Conservation (phyloP, 2,797 vertebrate genomes). For the Sebastes baramenuke region DNA sequence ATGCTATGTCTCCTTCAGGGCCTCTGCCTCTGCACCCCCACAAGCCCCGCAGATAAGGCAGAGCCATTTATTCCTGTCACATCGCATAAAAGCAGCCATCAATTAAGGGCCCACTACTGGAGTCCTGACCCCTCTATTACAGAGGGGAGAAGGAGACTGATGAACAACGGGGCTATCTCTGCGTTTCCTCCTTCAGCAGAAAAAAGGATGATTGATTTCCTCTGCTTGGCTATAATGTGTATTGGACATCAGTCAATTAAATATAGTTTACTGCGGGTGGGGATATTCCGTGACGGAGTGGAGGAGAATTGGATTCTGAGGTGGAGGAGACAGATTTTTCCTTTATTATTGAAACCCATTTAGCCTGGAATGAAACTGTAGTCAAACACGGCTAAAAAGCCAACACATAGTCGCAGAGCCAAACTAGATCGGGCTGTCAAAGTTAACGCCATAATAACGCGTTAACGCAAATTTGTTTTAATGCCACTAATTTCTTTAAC, state of each 20-base stretch:
- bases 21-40: slow-evolving; percentile 15
- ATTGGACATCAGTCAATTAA: slow-evolving; percentile 73
- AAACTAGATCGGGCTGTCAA: background rate
- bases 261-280: slow-evolving; percentile 57
- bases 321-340: slow-evolving; percentile 18
- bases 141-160: slow-evolving; percentile 58
- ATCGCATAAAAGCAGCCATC: slow-evolving; percentile 77
- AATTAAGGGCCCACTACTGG: slow-evolving; percentile 70
- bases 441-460: too few species aligned
- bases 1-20: slow-evolving; percentile 62
- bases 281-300: slow-evolving; percentile 33
- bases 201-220: slow-evolving; percentile 73
- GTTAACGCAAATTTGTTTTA: too few species aligned
- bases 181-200: slow-evolving; percentile 49
- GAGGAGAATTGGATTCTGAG: slow-evolving; percentile 16
- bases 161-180: slow-evolving; percentile 67
- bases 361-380: slow-evolving; percentile 8
- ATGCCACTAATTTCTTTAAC: too few species aligned
- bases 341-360: slow-evolving; percentile 37
- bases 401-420: background rate
- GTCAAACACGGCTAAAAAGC: background rate
- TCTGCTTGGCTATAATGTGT: slow-evolving; percentile 53
- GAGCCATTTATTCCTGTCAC: slow-evolving; percentile 77
- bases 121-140: slow-evolving; percentile 78
- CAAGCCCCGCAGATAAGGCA: slow-evolving; percentile 64